Evolutionary conservation across 2,113 vertebrate genomes (phyloP).

Genomic region (Cynocephalus volans): DNA sequence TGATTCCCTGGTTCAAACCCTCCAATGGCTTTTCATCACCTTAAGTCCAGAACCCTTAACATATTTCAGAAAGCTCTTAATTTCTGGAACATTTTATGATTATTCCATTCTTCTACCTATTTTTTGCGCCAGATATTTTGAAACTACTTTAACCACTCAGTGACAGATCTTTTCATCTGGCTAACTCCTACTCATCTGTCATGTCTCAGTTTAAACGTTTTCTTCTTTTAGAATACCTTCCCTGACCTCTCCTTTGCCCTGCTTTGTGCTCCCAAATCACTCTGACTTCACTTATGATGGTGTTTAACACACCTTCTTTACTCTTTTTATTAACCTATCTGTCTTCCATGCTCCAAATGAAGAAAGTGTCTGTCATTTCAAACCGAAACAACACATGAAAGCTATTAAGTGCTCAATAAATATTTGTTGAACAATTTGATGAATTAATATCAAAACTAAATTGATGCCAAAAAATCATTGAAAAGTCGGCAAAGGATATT

Average conservation of each 20-base stretch:
- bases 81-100: not conserved
- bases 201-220: constrained; percentile 1
- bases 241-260: not conserved
- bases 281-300: not conserved
- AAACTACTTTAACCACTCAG: not conserved
- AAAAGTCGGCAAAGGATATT: not conserved
- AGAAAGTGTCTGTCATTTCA: not conserved
- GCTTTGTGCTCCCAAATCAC: not conserved
- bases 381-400: not conserved
- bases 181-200: not conserved
- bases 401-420: not conserved
- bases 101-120: not conserved
- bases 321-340: not conserved
- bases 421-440: not conserved
- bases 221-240: constrained; percentile 27
- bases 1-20: not conserved
- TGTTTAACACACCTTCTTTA: not conserved
- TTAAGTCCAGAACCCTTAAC: not conserved
- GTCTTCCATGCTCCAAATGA: not conserved
- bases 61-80: constrained; percentile 35
- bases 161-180: not conserved
- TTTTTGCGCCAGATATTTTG: not conserved
- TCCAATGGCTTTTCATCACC: not conserved
- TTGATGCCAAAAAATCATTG: not conserved
- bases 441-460: constrained; percentile 41